Evolutionary conservation across 2,797 vertebrate species (phyloP).

Genomic region (Micrastur ruficollis): DNA sequence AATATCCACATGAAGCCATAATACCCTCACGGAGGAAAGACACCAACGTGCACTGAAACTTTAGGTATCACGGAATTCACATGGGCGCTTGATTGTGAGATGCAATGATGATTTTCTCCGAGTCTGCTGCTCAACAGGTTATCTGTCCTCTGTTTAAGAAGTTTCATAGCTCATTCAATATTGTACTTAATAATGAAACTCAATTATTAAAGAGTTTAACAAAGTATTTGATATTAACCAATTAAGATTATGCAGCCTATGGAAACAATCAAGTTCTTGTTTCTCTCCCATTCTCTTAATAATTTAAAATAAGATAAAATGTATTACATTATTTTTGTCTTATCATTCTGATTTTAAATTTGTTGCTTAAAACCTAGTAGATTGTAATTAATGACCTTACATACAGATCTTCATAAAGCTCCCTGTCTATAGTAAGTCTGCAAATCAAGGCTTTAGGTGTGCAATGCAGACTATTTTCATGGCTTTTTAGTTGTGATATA

Average conservation of each 20-base stretch:
- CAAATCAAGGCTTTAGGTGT: not conserved
- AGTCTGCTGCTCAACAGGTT: not conserved
- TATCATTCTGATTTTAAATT: not conserved
- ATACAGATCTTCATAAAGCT: not conserved
- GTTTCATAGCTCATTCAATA: conserved; percentile 2
- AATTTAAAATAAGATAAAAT: conserved; percentile 12
- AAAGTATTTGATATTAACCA: not conserved
- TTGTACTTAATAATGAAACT: not conserved
- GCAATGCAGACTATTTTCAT: not conserved
- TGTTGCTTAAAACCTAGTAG: not conserved
- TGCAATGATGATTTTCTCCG: not conserved
- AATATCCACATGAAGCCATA: not conserved
- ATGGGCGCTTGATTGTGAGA: not conserved
- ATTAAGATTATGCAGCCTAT: not conserved
- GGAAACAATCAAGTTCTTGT: not conserved
- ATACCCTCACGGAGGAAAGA: not conserved
- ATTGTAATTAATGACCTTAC: not conserved
- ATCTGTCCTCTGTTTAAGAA: not conserved
- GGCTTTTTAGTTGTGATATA: not conserved
- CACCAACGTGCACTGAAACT: not conserved
- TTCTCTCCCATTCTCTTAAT: not conserved
- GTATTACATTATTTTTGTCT: not conserved
- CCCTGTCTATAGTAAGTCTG: not conserved
- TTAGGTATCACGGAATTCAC: not conserved
- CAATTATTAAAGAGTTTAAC: conserved; percentile 14